phyloP scores from a whole-genome alignment of 2,888 invertebrate species.

The Dicycla oo region DNA sequence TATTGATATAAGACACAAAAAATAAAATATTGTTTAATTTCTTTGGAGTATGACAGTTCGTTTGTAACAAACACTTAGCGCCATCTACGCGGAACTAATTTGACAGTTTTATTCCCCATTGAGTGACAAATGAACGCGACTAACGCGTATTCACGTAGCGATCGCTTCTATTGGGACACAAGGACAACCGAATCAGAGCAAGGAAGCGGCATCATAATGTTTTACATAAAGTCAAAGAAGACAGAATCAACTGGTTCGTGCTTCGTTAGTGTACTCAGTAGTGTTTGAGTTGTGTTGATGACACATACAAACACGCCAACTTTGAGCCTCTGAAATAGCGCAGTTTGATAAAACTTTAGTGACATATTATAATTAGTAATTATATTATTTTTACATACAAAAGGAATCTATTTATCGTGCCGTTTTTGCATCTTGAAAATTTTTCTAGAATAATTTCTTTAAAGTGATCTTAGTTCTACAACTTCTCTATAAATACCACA shows the following conservation, averaged over 20 bases:
- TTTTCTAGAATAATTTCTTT: too few species aligned
- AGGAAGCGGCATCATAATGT: slow-evolving; percentile 10
- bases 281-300: slow-evolving; percentile 53
- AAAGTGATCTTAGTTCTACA: too few species aligned
- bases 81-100: too few species aligned
- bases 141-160: background rate
- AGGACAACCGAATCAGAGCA: background rate
- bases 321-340: slow-evolving; percentile 1
- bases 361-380: background rate
- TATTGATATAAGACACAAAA: too few species aligned
- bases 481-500: too few species aligned
- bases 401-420: too few species aligned
- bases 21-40: too few species aligned
- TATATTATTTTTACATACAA: too few species aligned
- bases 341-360: background rate
- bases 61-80: too few species aligned
- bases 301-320: slow-evolving; percentile 18
- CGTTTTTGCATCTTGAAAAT: background rate
- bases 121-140: background rate
- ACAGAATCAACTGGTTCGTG: slow-evolving; percentile 51
- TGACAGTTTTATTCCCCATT: background rate
- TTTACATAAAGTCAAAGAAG: slow-evolving; percentile 46
- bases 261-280: slow-evolving; percentile 60
- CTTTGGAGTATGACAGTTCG: too few species aligned
- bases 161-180: background rate